These are phyloP conservation scores for Amniataba percoides DNA, from an alignment of 2,797 vertebrate genomes.

Conservation along the genomic window DNA sequence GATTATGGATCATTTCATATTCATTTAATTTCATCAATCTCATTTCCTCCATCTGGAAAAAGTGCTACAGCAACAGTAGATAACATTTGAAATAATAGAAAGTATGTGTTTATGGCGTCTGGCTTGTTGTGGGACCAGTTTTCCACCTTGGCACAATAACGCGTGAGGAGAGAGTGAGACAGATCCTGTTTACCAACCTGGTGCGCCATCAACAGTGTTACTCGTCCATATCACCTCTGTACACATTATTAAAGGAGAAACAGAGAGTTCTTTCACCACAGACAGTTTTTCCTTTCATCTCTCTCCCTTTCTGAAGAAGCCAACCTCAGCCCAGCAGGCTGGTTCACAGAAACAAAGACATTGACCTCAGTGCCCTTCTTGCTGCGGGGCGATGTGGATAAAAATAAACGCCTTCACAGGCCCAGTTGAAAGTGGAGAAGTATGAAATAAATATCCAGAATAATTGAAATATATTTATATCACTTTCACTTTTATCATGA, in stretches of 20 bases:
- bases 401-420: slow-evolving; percentile 50
- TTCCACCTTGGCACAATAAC: background rate
- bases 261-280: slow-evolving; percentile 37
- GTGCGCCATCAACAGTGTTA: background rate
- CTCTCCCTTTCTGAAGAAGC: slow-evolving; percentile 43
- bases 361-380: slow-evolving; percentile 41
- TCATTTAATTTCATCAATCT: no score
- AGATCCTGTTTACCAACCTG: background rate
- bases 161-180: background rate
- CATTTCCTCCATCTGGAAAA: background rate
- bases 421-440: slow-evolving; percentile 1
- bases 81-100: background rate
- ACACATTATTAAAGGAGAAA: slow-evolving; percentile 60
- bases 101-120: background rate
- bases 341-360: slow-evolving; percentile 40
- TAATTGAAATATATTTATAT: background rate
- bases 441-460: background rate
- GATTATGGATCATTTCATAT: slow-evolving; percentile 1
- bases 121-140: slow-evolving; percentile 1
- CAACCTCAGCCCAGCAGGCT: slow-evolving; percentile 36
- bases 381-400: slow-evolving; percentile 34
- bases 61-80: background rate
- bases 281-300: slow-evolving; percentile 61
- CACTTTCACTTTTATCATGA: background rate
- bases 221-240: slow-evolving; percentile 4